Conservation (phyloP, 2,888 invertebrate species). For the Lasioglossum figueresi region DNA sequence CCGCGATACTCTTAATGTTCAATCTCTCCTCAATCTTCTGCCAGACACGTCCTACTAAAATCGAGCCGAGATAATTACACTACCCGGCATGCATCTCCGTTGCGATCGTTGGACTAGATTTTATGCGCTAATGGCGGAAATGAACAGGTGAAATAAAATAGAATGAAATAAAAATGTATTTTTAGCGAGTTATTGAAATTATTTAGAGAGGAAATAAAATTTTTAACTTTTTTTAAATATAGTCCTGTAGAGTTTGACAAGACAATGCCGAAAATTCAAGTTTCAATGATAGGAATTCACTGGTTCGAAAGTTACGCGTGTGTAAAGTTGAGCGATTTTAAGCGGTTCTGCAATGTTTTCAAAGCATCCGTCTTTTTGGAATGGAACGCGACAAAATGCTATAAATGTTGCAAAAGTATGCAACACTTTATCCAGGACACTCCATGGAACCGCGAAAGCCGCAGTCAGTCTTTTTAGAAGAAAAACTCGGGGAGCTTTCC, state of each 20-base stretch:
- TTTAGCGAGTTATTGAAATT: background rate
- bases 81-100: background rate
- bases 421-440: too few relatives aligned
- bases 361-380: background rate
- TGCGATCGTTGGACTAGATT: background rate
- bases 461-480: background rate
- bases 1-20: background rate
- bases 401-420: background rate
- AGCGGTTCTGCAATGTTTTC: background rate
- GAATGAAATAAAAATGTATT: background rate
- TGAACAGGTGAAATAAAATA: background rate
- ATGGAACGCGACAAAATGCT: background rate
- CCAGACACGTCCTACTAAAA: background rate
- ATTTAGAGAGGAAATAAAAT: too few relatives aligned
- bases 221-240: too few relatives aligned
- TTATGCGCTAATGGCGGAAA: background rate
- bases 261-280: too few relatives aligned
- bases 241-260: too few relatives aligned
- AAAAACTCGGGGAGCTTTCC: background rate
- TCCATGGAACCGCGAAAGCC: background rate
- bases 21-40: background rate
- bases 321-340: too few relatives aligned
- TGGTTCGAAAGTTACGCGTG: too few relatives aligned
- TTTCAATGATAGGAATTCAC: too few relatives aligned
- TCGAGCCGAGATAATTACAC: background rate